phyloP scores from a whole-genome alignment of 2,113 vertebrate species.

The Eulacestoma nigropectus region DNA sequence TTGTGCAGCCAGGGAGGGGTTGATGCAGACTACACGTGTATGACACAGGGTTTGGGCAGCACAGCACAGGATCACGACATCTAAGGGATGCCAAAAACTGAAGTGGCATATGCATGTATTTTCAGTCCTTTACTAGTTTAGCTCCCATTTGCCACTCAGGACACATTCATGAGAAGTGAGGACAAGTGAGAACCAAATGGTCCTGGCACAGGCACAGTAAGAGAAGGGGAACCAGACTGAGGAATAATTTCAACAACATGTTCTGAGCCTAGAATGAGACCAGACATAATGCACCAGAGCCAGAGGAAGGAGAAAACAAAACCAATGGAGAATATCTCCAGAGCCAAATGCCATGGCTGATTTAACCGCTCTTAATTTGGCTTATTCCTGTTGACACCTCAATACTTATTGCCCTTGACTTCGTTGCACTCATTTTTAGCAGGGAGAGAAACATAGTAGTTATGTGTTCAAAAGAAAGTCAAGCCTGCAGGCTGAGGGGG shows the following conservation, averaged over 20 bases:
- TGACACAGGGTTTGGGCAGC: background rate
- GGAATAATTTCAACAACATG: background rate
- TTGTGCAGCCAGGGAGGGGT: background rate
- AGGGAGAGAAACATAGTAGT: background rate
- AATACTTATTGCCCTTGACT: background rate
- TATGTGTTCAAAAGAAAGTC: background rate
- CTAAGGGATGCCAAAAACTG: background rate
- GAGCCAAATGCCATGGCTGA: background rate
- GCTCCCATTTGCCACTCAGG: background rate
- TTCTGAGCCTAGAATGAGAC: background rate
- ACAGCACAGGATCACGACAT: background rate
- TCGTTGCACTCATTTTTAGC: background rate
- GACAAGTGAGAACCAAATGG: background rate
- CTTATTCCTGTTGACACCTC: background rate
- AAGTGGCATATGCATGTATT: background rate
- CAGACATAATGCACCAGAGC: background rate
- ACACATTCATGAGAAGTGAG: background rate
- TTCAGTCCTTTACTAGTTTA: background rate
- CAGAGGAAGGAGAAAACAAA: background rate
- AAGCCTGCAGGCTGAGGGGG: background rate
- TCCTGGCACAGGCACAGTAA: background rate
- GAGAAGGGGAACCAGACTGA: background rate
- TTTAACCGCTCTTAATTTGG: background rate
- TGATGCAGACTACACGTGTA: accelerated
- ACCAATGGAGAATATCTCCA: background rate